Base-by-base conservation (phyloP, 2,113 vertebrate species). In the Scytalopus superciliaris region DNA sequence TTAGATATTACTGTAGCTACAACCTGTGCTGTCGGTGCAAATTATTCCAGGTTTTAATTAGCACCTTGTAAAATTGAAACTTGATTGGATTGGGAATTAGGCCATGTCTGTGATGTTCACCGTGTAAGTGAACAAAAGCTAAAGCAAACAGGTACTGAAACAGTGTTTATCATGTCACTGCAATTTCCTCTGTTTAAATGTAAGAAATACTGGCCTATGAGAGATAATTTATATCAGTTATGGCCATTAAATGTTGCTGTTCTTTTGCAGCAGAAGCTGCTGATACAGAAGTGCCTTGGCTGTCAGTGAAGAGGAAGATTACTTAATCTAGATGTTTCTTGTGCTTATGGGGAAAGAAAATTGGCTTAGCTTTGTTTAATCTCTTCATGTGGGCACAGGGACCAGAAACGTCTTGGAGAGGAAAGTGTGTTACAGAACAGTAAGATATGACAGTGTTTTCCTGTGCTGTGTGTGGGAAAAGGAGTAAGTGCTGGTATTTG, bases 371-470 rank as follows among this genome's bases (percentile, higher is more conserved):
- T 77, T 80, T 69, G n/a, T 80, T 66, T 45, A 69, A 73, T n/a
- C 37, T 45, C 10, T 47, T 63, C 1, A 1, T 42, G 14, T 33
- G 3, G 42, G n/a, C 0, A 0, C 30, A 37, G 9, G 50, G n/a
- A 21, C 21, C 42, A 62, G 40, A 88, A 89, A 50, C 35, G 42
- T 64, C 25, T 21, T 67, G 62, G 18, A 57, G n/a, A 18, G 31
- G 6, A 64, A 55, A 35, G 35, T 21, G 3, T 27, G 12, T 40
- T 77, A 57, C 19, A 57, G 19, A 49, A 18, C 7, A 4, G 12
- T 75, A 23, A 85, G 28, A 37, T 19, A 5, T 52, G 35, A 27
- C 14, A 28, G 6, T 76, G 18, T 35, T 78, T 55, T 76, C 37
- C n/a, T 69, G 10, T 77, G 10, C 13, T 31, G 4, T 42, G 18